A percentile compares a stretch with the other conserved stretches of the same genome.
Evolutionary conservation across 2,113 vertebrate species (phyloP).

Genomic region (Aleadryas rufinucha): DNA sequence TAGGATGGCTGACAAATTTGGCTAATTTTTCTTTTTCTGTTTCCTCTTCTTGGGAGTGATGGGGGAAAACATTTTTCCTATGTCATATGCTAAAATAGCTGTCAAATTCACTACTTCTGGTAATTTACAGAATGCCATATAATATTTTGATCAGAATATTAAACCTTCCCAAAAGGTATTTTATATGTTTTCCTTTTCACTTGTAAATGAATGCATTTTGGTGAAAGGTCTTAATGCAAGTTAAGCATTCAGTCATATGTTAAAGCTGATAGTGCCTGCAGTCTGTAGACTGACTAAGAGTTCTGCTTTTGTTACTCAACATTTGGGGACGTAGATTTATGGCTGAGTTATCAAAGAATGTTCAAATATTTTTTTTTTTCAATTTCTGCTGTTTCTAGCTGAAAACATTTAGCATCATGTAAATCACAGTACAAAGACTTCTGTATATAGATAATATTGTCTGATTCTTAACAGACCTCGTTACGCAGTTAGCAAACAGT

Average conservation of each 20-base stretch:
- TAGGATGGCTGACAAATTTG: background rate
- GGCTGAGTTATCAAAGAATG: background rate
- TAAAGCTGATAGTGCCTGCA: background rate
- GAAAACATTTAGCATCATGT: background rate
- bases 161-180: background rate
- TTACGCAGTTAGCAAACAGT: background rate
- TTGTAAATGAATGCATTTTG: background rate
- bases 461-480: background rate
- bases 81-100: background rate
- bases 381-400: background rate
- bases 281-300: background rate
- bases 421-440: background rate
- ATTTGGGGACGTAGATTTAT: background rate
- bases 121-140: background rate
- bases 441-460: background rate
- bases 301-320: background rate
- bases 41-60: background rate
- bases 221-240: background rate
- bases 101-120: background rate
- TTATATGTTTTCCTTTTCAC: background rate
- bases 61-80: background rate
- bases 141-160: background rate
- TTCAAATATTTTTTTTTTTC: accelerated
- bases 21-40: background rate
- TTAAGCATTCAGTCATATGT: background rate